Percentiles rank a stretch among this genome's conserved stretches.
These are phyloP conservation scores for Gallinago undulata DNA, from an alignment of 2,113 vertebrate species.

Conservation along the genomic window DNA sequence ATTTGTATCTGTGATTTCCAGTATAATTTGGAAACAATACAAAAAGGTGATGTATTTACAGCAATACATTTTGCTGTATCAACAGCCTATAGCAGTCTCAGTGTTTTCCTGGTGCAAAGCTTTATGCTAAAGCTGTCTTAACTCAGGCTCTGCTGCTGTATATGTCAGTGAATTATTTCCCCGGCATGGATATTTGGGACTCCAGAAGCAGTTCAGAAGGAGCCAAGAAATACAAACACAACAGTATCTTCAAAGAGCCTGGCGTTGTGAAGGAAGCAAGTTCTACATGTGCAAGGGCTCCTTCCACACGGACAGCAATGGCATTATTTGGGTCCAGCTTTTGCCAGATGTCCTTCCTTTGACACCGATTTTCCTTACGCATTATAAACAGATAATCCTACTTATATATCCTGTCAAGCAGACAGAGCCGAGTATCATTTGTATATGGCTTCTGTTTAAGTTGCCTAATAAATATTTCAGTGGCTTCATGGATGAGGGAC, in stretches of 20 bases:
- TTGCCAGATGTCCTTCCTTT: background rate
- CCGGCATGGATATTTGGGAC: background rate
- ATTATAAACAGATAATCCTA: constrained; percentile 28
- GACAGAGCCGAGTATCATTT: background rate
- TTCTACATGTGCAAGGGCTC: background rate
- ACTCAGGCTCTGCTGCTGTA: background rate
- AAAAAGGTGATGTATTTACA: background rate
- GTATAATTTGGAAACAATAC: background rate
- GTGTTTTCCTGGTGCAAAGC: background rate
- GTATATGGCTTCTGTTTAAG: background rate
- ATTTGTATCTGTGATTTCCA: background rate
- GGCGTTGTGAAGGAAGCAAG: background rate
- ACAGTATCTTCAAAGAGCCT: background rate
- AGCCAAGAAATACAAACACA: background rate
- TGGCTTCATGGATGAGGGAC: background rate
- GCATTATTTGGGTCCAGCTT: background rate
- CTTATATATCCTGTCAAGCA: background rate
- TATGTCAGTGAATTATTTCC: background rate
- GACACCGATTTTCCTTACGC: background rate
- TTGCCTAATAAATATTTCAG: constrained; percentile 18
- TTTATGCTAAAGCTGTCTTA: constrained; percentile 3
- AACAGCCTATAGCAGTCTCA: background rate
- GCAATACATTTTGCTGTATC: background rate
- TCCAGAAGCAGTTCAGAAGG: background rate
- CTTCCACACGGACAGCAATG: background rate